Base-by-base conservation (phyloP, 2,888 invertebrate genomes). In the Philonicus albiceps region DNA sequence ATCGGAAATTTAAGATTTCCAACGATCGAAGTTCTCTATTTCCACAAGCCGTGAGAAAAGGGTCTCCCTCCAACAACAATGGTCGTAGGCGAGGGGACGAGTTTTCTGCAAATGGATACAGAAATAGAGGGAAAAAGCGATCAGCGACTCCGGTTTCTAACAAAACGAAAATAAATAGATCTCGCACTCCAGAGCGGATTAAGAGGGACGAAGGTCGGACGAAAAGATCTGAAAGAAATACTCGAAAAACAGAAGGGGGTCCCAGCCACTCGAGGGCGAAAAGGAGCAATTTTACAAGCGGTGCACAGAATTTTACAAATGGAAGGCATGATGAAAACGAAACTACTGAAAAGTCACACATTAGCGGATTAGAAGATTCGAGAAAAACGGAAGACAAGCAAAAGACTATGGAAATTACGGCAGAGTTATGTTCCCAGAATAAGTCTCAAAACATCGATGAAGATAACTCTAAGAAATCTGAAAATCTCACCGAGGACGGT, bases 401-500 rank as follows among this genome's bases (percentile, higher is more conserved):
- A 37, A 84, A 16, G 8, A 16, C 37, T n/a, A 6, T 13, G 16
- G 84, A 73, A 43, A 5, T 31, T 4, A 64, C n/a, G 7, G n/a
- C 37, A 7, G 86, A 86, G 5, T n/a, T 49, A 49, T 22, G 19
- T 19, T n/a, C 11, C 2, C n/a, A 72, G 40, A 49, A 34, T 34
- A 49, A 31, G 30, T 34, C 31, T 27, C 22, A 53, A 64, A 19
- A 43, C 74, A 72, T 22, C n/a, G 76, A 34, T 72, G 76, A 81
- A 86, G 37, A 13, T 80, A 34, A 81, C 34, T 30, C 73, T 22
- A 74, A 49, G 13, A 55, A 55, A 13, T 22, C 53, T 27, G 19
- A 78, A 19, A 88, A 88, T 37, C 87, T 87, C 19, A 88, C 85
- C 73, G 86, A 86, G 55, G 87, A 86, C 13, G 87, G 88, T 53